Conservation (phyloP, 2,888 invertebrate genomes). For the Lithophane ornitopus region DNA sequence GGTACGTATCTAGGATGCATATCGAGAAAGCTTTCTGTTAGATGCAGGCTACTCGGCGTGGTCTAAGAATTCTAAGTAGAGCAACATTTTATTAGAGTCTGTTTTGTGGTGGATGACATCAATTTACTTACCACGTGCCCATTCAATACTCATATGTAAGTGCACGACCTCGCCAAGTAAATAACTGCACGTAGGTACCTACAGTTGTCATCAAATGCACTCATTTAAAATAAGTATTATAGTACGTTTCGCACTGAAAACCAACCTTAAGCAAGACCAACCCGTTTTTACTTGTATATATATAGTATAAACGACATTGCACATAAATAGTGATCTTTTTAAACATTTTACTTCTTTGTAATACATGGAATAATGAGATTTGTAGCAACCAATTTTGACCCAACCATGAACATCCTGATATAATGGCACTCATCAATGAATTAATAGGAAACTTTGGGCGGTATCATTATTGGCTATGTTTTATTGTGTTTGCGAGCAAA, state of each 20-base stretch:
- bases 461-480: slow-evolving; percentile 74
- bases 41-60: background rate
- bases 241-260: slow-evolving; percentile 26
- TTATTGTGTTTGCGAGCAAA: slow-evolving; percentile 84
- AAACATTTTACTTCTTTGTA: slow-evolving; percentile 19
- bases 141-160: background rate
- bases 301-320: slow-evolving; percentile 31
- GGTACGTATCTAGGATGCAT: background rate
- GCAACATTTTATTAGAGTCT: background rate
- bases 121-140: slow-evolving; percentile 9
- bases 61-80: background rate
- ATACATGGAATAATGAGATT: slow-evolving; percentile 32
- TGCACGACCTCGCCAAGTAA: slow-evolving; percentile 13
- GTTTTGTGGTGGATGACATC: slow-evolving; percentile 8
- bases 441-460: slow-evolving; percentile 79
- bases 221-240: slow-evolving; percentile 16
- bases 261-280: slow-evolving; percentile 51
- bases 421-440: slow-evolving; percentile 79
- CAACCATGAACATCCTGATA: slow-evolving; percentile 61
- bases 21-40: background rate
- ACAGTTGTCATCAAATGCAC: slow-evolving; percentile 13
- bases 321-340: slow-evolving; percentile 34
- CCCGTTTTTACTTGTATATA: slow-evolving; percentile 50
- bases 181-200: background rate
- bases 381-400: slow-evolving; percentile 6